A percentile compares a stretch with the other conserved stretches of the same genome.
phyloP scores from a whole-genome alignment of 2,797 vertebrate species.

The Octomys mimax region DNA sequence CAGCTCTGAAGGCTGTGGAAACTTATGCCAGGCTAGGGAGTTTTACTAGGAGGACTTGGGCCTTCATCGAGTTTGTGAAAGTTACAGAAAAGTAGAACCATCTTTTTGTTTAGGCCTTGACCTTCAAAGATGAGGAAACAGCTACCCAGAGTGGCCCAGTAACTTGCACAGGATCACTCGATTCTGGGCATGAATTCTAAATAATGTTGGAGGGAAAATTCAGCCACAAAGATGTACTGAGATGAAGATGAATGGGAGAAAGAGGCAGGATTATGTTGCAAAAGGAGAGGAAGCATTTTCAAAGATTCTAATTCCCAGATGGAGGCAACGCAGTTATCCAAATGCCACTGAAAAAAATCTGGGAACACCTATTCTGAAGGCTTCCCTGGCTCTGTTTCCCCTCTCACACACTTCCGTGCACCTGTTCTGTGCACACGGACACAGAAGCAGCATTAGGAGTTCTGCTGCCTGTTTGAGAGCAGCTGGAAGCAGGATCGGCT shows the following conservation, averaged over 20 bases:
- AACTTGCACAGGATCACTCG: background rate
- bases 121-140: background rate
- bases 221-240: background rate
- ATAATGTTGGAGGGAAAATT: background rate
- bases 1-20: background rate
- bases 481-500: background rate
- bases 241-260: background rate
- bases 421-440: no score
- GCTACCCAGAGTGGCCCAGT: background rate
- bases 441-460: no score
- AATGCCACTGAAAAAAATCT: background rate
- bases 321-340: background rate
- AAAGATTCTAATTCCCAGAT: background rate
- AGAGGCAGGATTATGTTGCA: background rate
- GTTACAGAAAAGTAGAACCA: background rate
- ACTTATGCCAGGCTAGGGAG: background rate
- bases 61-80: background rate
- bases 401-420: accelerated
- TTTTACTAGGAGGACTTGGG: background rate
- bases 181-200: background rate
- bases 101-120: background rate
- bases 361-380: background rate
- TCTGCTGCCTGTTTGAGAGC: background rate
- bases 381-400: background rate
- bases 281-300: background rate